A percentile compares a stretch with the other conserved stretches of the same genome.
These are phyloP conservation scores for Rhopalosiphum padi DNA, from an alignment of 1,140 invertebrate genomes.

Conservation along the genomic window DNA sequence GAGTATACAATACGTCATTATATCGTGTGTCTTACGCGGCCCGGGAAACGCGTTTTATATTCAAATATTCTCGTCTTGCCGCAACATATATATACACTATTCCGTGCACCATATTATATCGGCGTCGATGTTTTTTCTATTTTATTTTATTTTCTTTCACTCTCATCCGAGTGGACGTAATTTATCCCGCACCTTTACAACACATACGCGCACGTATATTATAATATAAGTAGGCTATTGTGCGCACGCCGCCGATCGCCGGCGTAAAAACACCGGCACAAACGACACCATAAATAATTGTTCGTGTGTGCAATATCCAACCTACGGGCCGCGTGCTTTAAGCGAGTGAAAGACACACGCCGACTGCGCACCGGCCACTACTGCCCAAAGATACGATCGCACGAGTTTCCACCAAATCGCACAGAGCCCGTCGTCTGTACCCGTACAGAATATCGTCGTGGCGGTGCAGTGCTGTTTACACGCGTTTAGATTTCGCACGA, in stretches of 20 bases:
- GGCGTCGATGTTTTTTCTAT: not conserved
- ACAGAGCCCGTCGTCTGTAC: not conserved
- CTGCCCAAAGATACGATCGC: slow-evolving; percentile 21
- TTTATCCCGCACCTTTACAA: slow-evolving; percentile 42
- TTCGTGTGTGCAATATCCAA: slow-evolving; percentile 43
- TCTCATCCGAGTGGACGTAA: slow-evolving; percentile 31
- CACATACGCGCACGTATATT: not conserved
- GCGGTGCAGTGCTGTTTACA: not conserved
- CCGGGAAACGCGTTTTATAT: slow-evolving; percentile 23
- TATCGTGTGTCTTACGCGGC: not conserved
- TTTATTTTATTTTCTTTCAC: not conserved
- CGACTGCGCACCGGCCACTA: not conserved
- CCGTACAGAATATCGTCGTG: not conserved
- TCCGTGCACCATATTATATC: not conserved
- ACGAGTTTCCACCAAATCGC: slow-evolving; percentile 41
- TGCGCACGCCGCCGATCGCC: slow-evolving; percentile 21
- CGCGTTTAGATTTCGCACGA: slow-evolving; percentile 4
- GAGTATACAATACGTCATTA: not conserved
- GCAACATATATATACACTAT: not conserved
- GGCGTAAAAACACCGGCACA: slow-evolving; percentile 19
- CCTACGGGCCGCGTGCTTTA: not conserved
- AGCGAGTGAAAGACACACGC: slow-evolving; percentile 1
- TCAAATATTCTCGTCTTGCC: not conserved
- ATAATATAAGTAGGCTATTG: slow-evolving; percentile 45
- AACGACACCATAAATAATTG: slow-evolving; percentile 52